Base-by-base conservation (phyloP, 2,797 vertebrate species). In the Enteromius treurensis region DNA sequence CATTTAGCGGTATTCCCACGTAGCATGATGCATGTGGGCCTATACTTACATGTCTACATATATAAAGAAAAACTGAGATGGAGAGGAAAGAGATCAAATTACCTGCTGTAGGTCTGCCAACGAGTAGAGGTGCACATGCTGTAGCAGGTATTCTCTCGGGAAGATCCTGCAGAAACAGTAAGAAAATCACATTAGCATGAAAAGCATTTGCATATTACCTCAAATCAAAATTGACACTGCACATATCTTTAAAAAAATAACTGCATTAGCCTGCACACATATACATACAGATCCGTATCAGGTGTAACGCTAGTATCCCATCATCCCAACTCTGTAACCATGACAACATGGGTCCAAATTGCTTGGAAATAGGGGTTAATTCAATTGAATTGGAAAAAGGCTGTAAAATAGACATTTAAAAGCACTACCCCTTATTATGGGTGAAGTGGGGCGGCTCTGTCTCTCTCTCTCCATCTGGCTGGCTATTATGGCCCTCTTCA, bases 81-180 rank as follows among this genome's bases (percentile, higher is more conserved):
- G 49, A 45, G 15, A 74, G 64, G 40, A 21, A 45, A 23, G 21
- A 15, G n/a, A 23, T 23, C 17, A 21, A 79, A 77, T 90, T 92
- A 99, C 98, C 97, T 99, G 98, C 84, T 99, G 98, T 82, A 99
- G 95, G 89, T 99, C 98, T 32, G 97, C 93, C 0, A 99, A 92
- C 51, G 98, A 99, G 91, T 99, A 99, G 60, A 99, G 95, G 90
- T 99, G 98, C 85, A 99, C 97, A 90, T 99, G 97, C 84, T 99
- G 98, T 70, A 99, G 93, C 88, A 99, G 96, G 89, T 99, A 98
- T 89, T 99, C 98, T 89, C 97, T 95, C 83, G 98, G 98, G 85
- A 98, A 98, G 89, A 99, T 98, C 92, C 98, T 99, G 92, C 34
- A 87, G 19, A 90, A 62, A 89, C 37, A 74, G 37, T 14, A n/a